These are phyloP conservation scores for Astur gentilis DNA, from an alignment of 2,113 vertebrate species.

Conservation along the genomic window DNA sequence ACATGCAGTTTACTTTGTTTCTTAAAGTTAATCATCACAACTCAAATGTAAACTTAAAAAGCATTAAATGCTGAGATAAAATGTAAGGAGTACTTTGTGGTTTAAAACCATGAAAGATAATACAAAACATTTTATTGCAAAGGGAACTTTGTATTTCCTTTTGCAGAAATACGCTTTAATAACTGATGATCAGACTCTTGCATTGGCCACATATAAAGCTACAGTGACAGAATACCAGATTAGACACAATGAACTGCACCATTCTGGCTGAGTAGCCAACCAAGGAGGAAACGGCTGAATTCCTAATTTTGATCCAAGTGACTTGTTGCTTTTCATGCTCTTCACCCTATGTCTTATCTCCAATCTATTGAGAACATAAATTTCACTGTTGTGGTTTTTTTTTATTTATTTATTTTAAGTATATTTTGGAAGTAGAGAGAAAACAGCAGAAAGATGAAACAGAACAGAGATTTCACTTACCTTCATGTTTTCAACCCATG, in stretches of 20 bases:
- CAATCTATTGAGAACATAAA: neutral
- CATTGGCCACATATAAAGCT: neutral
- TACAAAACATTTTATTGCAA: neutral
- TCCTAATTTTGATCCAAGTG: neutral
- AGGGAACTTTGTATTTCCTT: neutral
- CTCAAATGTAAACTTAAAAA: neutral
- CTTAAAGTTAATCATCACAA: slow-evolving; percentile 34
- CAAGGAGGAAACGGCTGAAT: neutral
- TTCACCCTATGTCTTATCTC: neutral
- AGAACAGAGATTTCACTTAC: neutral
- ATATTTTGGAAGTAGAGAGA: neutral
- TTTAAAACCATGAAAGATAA: neutral
- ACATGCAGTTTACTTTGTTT: slow-evolving; percentile 5
- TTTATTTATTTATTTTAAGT: neutral
- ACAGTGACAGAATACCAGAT: neutral
- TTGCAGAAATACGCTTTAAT: neutral
- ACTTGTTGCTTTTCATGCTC: neutral
- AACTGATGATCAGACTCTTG: neutral
- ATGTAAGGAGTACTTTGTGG: neutral
- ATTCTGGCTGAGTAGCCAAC: neutral
- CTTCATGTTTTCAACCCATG: neutral
- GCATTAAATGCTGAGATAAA: neutral
- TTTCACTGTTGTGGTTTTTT: neutral
- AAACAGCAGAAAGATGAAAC: neutral
- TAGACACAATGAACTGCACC: neutral